phyloP scores from a whole-genome alignment of 2,797 vertebrate species.

The Bovichtus diacanthus region DNA sequence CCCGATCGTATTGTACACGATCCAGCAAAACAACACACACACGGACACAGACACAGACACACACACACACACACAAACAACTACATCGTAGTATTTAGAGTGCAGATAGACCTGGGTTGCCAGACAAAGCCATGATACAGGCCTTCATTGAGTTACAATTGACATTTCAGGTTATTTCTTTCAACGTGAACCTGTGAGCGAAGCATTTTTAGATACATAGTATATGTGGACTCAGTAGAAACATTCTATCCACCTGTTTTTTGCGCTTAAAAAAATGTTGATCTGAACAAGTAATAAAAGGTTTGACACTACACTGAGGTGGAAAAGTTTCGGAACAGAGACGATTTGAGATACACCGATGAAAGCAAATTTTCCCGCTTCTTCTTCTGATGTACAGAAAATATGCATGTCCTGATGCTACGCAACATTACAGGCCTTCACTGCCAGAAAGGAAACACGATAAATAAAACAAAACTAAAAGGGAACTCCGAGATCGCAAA shows the following conservation, averaged over 20 bases:
- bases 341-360: neutral
- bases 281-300: neutral
- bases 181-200: neutral
- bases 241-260: neutral
- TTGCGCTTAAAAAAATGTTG: neutral
- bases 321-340: neutral
- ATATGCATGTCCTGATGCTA: neutral
- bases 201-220: no score
- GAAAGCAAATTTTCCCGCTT: neutral
- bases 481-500: no score
- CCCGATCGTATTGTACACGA: no score
- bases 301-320: neutral
- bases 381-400: neutral
- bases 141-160: slow-evolving; percentile 11
- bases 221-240: no score
- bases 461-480: no score
- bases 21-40: no score
- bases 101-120: neutral
- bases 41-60: no score
- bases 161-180: slow-evolving; percentile 14
- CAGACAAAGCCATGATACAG: neutral
- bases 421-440: no score
- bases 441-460: no score
- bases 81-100: neutral
- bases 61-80: neutral